Evolutionary conservation across 2,797 vertebrate species (phyloP).

Genomic region (Hyperoplus immaculatus): DNA sequence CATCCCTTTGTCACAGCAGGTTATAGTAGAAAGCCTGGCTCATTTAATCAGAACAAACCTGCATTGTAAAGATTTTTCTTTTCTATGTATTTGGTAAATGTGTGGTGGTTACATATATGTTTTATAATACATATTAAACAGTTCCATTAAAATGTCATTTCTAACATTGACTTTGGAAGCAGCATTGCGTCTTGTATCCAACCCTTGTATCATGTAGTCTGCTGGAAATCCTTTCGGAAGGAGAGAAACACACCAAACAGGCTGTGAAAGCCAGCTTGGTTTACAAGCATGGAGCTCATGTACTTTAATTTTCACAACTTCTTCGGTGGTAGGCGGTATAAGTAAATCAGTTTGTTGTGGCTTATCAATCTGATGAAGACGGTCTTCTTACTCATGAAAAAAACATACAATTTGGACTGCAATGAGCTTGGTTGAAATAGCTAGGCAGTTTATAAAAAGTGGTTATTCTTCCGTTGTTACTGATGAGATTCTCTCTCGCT

Average conservation of each 20-base stretch:
- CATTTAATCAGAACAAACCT: neutral
- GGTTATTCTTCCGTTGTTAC: neutral
- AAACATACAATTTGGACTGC: neutral
- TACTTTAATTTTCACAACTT: neutral
- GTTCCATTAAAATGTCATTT: slow-evolving; percentile 32
- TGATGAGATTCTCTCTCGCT: neutral
- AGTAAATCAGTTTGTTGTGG: neutral
- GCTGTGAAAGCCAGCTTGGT: neutral
- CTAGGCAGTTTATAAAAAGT: neutral
- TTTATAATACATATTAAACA: slow-evolving; percentile 21
- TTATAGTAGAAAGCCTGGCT: neutral
- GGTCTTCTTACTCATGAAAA: neutral
- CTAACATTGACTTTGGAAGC: slow-evolving; percentile 1
- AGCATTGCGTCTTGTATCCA: neutral
- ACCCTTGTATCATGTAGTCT: neutral
- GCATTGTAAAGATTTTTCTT: neutral
- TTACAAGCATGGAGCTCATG: neutral
- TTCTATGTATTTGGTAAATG: neutral
- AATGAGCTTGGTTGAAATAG: neutral
- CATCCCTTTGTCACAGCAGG: neutral
- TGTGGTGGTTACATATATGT: slow-evolving; percentile 19
- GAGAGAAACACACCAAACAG: neutral
- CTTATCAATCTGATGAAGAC: slow-evolving; percentile 17
- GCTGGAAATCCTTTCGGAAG: slow-evolving; percentile 3
- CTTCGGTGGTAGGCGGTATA: neutral